These are phyloP conservation scores for Lepidocyrtoides sp. DNA, from an alignment of 2,888 invertebrate species.

Conservation along the genomic window DNA sequence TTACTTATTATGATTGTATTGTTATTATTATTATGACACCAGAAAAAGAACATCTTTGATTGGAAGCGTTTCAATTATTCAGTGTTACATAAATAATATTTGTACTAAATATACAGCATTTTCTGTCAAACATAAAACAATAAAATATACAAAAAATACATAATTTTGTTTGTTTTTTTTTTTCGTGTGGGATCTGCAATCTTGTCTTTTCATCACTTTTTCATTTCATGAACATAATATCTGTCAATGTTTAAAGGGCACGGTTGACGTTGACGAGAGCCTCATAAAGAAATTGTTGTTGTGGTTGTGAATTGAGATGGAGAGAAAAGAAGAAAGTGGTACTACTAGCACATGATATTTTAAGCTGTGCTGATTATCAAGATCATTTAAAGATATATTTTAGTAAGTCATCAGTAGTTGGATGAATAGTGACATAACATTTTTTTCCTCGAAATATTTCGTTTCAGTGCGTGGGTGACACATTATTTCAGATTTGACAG, in stretches of 20 bases:
- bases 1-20: not conserved
- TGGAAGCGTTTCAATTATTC: slow-evolving; percentile 68
- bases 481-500: slow-evolving; percentile 33
- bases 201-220: too few relatives aligned
- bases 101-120: slow-evolving; percentile 77
- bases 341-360: not conserved
- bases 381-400: slow-evolving; percentile 18
- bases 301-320: too few relatives aligned
- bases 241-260: too few relatives aligned
- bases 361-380: not conserved
- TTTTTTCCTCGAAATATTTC: not conserved
- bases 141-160: slow-evolving; percentile 33
- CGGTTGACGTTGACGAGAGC: too few relatives aligned
- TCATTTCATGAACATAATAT: too few relatives aligned
- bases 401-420: slow-evolving; percentile 11
- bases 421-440: not conserved
- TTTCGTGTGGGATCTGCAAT: too few relatives aligned
- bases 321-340: not conserved
- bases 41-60: slow-evolving; percentile 45
- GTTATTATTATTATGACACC: slow-evolving; percentile 43
- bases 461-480: slow-evolving; percentile 31
- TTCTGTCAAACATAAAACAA: slow-evolving; percentile 76
- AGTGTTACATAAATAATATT: slow-evolving; percentile 77
- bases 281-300: too few relatives aligned
- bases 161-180: not conserved